Percentiles rank a stretch among this genome's conserved stretches.
These are phyloP conservation scores for Eubasilissa splendida DNA, from an alignment of 2,888 invertebrate genomes.

Conservation along the genomic window DNA sequence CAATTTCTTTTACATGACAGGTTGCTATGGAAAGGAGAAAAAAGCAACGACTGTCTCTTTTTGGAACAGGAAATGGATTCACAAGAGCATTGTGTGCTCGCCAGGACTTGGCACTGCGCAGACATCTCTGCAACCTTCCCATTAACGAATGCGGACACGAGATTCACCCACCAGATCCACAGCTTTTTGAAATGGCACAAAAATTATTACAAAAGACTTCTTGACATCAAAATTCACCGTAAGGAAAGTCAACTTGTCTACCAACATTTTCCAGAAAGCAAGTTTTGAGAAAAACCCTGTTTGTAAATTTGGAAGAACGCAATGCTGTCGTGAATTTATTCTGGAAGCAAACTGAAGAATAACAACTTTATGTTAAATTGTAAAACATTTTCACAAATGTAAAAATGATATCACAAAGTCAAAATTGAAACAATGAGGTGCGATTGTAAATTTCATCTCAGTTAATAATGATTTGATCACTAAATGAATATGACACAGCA, in stretches of 20 bases:
- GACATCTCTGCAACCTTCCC: constrained; percentile 80
- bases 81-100: constrained; percentile 86
- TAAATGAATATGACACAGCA: too few species aligned
- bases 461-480: too few species aligned
- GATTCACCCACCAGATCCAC: constrained; percentile 67
- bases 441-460: too few species aligned
- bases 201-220: constrained; percentile 69
- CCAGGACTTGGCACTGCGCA: constrained; percentile 81
- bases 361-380: too few species aligned
- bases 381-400: too few species aligned
- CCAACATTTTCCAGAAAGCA: not conserved
- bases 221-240: constrained; percentile 57
- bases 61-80: constrained; percentile 82
- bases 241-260: constrained; percentile 1
- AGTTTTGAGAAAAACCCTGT: too few species aligned
- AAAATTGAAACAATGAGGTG: too few species aligned
- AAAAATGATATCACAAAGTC: too few species aligned
- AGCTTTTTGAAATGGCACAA: constrained; percentile 72
- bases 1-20: constrained; percentile 61
- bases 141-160: constrained; percentile 74
- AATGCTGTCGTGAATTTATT: too few species aligned
- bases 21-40: constrained; percentile 75
- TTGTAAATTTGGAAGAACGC: too few species aligned
- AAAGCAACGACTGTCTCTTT: constrained; percentile 77
- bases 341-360: too few species aligned